phyloP scores from a whole-genome alignment of 2,888 invertebrate species.

The Loripinus fragilis region DNA sequence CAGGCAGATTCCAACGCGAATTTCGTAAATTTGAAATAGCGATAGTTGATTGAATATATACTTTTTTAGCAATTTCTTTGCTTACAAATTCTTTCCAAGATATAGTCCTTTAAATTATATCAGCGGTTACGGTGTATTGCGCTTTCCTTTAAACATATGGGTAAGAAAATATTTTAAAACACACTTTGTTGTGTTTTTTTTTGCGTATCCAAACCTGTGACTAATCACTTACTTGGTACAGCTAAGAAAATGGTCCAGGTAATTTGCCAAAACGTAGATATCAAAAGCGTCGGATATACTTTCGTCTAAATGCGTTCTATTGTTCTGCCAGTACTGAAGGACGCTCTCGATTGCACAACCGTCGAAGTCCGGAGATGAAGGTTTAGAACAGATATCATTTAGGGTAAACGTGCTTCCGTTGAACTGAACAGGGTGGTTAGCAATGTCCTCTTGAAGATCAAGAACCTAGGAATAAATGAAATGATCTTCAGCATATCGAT shows the following conservation, averaged over 20 bases:
- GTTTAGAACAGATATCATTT: constrained; percentile 95
- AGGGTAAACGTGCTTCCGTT: constrained; percentile 69
- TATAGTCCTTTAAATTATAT: too few species aligned
- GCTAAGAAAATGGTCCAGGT: constrained; percentile 89
- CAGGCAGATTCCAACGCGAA: too few species aligned
- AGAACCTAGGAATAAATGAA: constrained; percentile 73
- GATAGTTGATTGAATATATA: too few species aligned
- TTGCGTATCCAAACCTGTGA: too few species aligned
- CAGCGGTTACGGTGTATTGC: too few species aligned
- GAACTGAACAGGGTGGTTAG: constrained; percentile 64
- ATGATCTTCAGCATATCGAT: neutral
- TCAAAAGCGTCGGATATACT: constrained; percentile 52
- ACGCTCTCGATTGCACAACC: constrained; percentile 95
- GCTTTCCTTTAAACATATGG: too few species aligned
- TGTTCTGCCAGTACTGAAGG: constrained; percentile 93
- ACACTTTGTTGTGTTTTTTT: too few species aligned
- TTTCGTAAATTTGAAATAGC: too few species aligned
- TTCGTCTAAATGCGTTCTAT: constrained; percentile 66
- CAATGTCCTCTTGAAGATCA: constrained; percentile 78
- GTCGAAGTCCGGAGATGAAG: constrained; percentile 88
- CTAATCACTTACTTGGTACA: constrained; percentile 87
- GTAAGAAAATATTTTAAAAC: too few species aligned
- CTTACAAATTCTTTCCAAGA: too few species aligned
- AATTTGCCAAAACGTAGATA: constrained; percentile 84
- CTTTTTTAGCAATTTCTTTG: too few species aligned